Percentiles rank a stretch among this genome's conserved stretches.
Evolutionary conservation across 2,797 vertebrate genomes (phyloP).

Genomic region (Sebastes baramenuke): DNA sequence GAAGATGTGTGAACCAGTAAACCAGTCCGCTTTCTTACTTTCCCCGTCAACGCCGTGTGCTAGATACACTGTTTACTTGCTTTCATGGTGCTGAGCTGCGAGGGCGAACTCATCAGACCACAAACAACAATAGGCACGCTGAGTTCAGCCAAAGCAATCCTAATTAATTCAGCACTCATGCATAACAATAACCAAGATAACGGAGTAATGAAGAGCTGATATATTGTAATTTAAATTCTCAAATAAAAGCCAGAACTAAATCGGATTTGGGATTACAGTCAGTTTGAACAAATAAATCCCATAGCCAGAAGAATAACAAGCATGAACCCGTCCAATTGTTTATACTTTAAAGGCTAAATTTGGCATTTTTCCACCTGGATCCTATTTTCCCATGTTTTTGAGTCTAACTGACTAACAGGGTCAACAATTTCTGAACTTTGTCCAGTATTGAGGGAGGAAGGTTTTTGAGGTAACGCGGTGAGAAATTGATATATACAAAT

Average conservation of each 20-base stretch:
- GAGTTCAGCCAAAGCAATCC: neutral
- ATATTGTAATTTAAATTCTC: neutral
- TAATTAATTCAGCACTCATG: neutral
- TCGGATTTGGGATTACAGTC: neutral
- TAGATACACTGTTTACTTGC: neutral
- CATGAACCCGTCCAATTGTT: neutral
- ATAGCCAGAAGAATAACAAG: neutral
- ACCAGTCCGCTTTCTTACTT: neutral
- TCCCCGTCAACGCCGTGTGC: neutral
- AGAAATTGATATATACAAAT: no score
- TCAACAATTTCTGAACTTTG: no score
- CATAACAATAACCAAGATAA: neutral
- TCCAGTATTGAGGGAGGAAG: no score
- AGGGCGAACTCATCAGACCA: neutral
- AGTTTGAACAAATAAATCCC: neutral
- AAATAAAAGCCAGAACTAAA: neutral
- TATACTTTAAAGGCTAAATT: neutral
- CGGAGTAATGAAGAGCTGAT: neutral
- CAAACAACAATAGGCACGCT: conserved; percentile 6
- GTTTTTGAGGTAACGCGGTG: no score
- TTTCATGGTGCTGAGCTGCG: neutral
- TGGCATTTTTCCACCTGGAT: neutral
- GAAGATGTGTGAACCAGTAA: neutral
- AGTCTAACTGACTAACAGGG: no score
- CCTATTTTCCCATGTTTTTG: no score